Conservation (phyloP, 2,888 invertebrate species). For the Drosophila antonietae region DNA sequence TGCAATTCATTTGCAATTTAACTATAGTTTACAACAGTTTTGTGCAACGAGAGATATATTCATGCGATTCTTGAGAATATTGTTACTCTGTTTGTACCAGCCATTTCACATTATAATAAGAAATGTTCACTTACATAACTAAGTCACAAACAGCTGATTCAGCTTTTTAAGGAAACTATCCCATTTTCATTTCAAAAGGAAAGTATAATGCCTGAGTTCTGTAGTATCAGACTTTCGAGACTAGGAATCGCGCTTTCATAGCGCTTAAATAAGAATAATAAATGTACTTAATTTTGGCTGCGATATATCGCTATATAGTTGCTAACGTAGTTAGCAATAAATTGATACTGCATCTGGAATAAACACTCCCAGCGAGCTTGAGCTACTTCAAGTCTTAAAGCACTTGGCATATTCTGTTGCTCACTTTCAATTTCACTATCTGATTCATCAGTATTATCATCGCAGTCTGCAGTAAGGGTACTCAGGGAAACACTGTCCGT, state of each 20-base stretch:
- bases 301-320: slow-evolving; percentile 26
- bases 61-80: slow-evolving; percentile 25
- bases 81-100: slow-evolving; percentile 27
- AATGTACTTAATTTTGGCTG: slow-evolving; percentile 13
- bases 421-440: slow-evolving; percentile 19
- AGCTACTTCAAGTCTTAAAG: slow-evolving; percentile 8
- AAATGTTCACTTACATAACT: slow-evolving; percentile 23
- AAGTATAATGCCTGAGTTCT: slow-evolving; percentile 42
- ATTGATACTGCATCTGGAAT: slow-evolving; percentile 54
- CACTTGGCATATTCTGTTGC: not conserved
- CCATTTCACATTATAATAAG: slow-evolving; percentile 19
- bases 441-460: slow-evolving; percentile 14
- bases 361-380: slow-evolving; percentile 38
- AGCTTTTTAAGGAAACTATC: slow-evolving; percentile 35
- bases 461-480: slow-evolving; percentile 17
- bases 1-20: slow-evolving; percentile 37
- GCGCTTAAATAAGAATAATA: slow-evolving; percentile 22
- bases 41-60: slow-evolving; percentile 11
- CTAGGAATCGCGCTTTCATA: slow-evolving; percentile 46
- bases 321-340: slow-evolving; percentile 54
- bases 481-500: not conserved
- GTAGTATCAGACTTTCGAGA: slow-evolving; percentile 49
- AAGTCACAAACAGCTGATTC: slow-evolving; percentile 40
- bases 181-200: slow-evolving; percentile 22
- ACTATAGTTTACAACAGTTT: slow-evolving; percentile 10